Base-by-base conservation (phyloP, 2,797 vertebrate species). In the Onychomys leucogaster region DNA sequence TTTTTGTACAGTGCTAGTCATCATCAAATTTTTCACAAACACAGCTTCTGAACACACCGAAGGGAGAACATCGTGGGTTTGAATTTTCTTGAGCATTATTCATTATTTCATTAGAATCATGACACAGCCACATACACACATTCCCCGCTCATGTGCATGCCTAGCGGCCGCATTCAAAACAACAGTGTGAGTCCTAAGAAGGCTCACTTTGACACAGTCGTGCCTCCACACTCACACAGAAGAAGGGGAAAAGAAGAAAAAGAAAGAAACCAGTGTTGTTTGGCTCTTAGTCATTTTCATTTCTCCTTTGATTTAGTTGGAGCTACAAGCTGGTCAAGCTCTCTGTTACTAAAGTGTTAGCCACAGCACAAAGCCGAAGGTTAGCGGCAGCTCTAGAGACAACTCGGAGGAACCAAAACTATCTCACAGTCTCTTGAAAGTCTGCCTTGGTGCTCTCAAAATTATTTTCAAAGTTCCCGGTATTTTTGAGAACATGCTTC, bases 101-200 rank as follows among this genome's bases (percentile, higher is more conserved):
- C 49, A n/a, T 73, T 2, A 55, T 32, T 89, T 83, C n/a, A 29
- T 67, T 59, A 41, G 83, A 59, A 1, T 65, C 0, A n/a, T 73
- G 59, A 12, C 14, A 25, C 46, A 27, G 37, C 32, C 16, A 3
- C 13, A 6, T 34, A 4, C 3, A 12, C 17, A 6, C 0, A 10
- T 10, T 23, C 11, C 10, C 1, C 11, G 0, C 0, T 11, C 34
- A 0, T 23, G 2, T 21, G 43, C 4, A 5, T 0, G 6, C 41
- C 61, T 19, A 13, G 37, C 0, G 6, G 34, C 59, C 34, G 10
- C 3, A 2, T 0, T 25, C 77, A 88, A 34, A 27, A 49, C 73
- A 41, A 37, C 34, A 17, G n/a, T 1, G 0, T 25, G 2, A 65
- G 75, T 25, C 32, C 34, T 14, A 6, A 0, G 3, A 41, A 4